Conservation (phyloP, 2,888 invertebrate species). For the Mesoligia furuncula region DNA sequence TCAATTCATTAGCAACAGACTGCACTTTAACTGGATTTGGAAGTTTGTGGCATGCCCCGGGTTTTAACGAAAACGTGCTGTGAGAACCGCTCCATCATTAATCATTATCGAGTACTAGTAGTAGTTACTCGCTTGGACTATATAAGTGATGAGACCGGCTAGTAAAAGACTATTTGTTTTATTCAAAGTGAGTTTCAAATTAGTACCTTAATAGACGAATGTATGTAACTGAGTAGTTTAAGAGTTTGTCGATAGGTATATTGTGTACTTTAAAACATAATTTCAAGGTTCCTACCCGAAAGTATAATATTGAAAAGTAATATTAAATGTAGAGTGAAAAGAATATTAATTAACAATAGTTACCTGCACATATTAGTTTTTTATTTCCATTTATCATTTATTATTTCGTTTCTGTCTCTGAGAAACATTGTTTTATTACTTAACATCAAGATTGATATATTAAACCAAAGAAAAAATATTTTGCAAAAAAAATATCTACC, state of each 20-base stretch:
- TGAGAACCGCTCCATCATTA: slow-evolving; percentile 65
- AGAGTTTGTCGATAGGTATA: slow-evolving; percentile 73
- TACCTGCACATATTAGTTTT: slow-evolving; percentile 77
- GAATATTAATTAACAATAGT: slow-evolving; percentile 76
- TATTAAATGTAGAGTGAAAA: slow-evolving; percentile 79
- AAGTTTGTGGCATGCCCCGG: slow-evolving; percentile 30
- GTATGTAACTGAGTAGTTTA: slow-evolving; percentile 74
- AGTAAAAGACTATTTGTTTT: slow-evolving; percentile 62
- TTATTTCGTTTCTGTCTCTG: slow-evolving; percentile 22
- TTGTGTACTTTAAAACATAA: slow-evolving; percentile 72
- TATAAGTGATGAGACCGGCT: slow-evolving; percentile 41
- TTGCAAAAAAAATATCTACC: neutral
- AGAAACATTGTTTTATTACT: slow-evolving; percentile 17
- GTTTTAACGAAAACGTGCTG: slow-evolving; percentile 73
- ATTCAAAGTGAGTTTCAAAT: slow-evolving; percentile 72
- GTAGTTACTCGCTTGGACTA: slow-evolving; percentile 42
- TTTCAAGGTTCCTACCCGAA: slow-evolving; percentile 89
- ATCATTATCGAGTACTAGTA: slow-evolving; percentile 40
- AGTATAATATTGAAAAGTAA: slow-evolving; percentile 75
- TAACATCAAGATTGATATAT: slow-evolving; percentile 40
- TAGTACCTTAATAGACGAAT: slow-evolving; percentile 76
- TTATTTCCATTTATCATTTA: slow-evolving; percentile 27
- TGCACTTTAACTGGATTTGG: neutral
- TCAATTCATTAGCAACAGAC: slow-evolving; percentile 13
- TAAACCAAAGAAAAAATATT: slow-evolving; percentile 62